These are phyloP conservation scores for Drosophila paramelanica DNA, from an alignment of 2,888 invertebrate species.

Conservation along the genomic window DNA sequence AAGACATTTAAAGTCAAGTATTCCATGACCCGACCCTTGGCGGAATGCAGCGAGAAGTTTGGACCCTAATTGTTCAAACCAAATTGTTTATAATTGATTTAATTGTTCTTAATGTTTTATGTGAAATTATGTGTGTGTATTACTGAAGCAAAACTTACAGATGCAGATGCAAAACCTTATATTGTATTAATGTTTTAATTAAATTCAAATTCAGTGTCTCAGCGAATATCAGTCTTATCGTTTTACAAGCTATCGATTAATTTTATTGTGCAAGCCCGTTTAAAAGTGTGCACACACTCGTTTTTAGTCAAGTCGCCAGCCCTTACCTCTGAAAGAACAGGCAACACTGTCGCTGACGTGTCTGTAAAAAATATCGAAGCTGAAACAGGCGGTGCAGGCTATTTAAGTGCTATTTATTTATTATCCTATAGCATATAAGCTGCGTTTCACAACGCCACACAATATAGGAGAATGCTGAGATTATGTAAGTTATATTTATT, in stretches of 20 bases:
- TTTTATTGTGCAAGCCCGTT: background rate
- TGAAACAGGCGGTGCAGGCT: conserved; percentile 66
- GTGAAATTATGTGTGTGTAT: conserved; percentile 5
- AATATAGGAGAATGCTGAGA: conserved; percentile 63
- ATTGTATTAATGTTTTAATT: background rate
- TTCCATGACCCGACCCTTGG: conserved; percentile 72
- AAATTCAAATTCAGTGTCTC: background rate
- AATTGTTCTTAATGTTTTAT: conserved; percentile 8
- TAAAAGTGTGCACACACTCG: conserved; percentile 16
- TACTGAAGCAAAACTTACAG: background rate
- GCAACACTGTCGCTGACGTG: conserved; percentile 81
- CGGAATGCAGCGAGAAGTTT: conserved; percentile 80
- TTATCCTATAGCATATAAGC: conserved; percentile 63
- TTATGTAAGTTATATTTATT: conserved; percentile 43
- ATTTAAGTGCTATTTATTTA: conserved; percentile 53
- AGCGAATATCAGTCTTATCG: background rate
- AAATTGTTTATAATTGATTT: background rate
- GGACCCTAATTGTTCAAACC: conserved; percentile 50
- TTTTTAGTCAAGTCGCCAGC: conserved; percentile 11
- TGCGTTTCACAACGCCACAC: conserved; percentile 54
- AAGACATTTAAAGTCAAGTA: conserved; percentile 76
- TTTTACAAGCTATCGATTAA: background rate
- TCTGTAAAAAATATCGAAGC: conserved; percentile 74
- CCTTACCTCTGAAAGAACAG: conserved; percentile 16
- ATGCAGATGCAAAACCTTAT: background rate